These are phyloP conservation scores for Pocillopora meandrina DNA, from an alignment of 92 coral and sea anemone genomes.

Conservation along the genomic window DNA sequence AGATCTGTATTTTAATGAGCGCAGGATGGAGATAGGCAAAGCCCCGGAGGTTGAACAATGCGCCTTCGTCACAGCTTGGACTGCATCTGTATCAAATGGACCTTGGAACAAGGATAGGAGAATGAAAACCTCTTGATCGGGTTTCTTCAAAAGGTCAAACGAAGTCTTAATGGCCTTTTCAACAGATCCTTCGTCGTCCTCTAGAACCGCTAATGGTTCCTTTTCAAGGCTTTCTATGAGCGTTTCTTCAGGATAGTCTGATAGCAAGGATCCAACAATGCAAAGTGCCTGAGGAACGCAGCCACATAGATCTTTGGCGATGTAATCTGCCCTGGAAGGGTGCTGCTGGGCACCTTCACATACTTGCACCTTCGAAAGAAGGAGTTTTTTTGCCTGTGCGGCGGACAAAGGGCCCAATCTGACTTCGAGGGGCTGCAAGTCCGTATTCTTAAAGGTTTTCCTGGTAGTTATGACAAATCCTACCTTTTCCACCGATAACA, in stretches of 20 bases:
- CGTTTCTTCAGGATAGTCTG: conserved; percentile 29
- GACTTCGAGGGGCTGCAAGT: background rate
- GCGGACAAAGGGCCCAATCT: background rate
- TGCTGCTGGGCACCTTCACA: background rate
- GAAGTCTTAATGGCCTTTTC: no score
- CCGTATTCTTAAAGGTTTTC: background rate
- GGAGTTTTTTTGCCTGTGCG: background rate
- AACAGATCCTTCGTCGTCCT: no score
- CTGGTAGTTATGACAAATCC: conserved; percentile 42
- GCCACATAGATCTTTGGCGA: conserved; percentile 57
- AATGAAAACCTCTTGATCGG: no score
- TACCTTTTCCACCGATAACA: conserved; percentile 10
- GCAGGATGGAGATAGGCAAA: no score
- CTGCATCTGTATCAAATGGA: conserved; percentile 42
- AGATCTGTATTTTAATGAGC: conserved; percentile 29
- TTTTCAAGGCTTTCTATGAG: conserved; percentile 24
- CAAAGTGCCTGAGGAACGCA: conserved; percentile 56
- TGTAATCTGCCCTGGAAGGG: background rate
- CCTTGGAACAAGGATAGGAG: no score
- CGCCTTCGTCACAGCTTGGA: conserved; percentile 25
- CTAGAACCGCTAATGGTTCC: no score
- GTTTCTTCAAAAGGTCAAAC: no score
- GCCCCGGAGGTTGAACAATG: background rate
- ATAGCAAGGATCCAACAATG: conserved; percentile 48
- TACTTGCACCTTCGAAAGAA: background rate